Percentiles rank a stretch among this genome's conserved stretches.
Evolutionary conservation across 2,797 vertebrate genomes (phyloP).

Genomic region (Garrulus glandarius): DNA sequence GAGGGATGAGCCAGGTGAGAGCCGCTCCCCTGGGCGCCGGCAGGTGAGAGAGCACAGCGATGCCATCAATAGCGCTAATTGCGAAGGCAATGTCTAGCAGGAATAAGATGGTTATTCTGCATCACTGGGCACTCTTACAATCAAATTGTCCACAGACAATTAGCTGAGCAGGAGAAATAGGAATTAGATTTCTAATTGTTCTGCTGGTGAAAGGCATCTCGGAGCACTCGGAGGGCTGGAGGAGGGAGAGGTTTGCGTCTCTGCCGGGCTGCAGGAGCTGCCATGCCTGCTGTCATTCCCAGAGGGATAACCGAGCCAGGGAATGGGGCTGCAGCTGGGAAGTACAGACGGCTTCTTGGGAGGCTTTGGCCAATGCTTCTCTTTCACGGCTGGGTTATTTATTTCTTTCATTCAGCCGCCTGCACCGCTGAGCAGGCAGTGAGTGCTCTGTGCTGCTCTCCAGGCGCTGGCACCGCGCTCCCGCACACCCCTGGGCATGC

Average conservation of each 20-base stretch:
- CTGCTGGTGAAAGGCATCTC: constrained; percentile 53
- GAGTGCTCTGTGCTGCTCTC: not conserved
- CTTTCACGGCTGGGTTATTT: not conserved
- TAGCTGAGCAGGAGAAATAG: constrained; percentile 76
- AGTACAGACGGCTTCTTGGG: not conserved
- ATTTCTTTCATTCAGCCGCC: not conserved
- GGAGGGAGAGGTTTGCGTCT: not conserved
- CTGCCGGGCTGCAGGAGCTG: not conserved
- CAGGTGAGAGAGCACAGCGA: constrained; percentile 55
- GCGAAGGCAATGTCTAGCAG: constrained; percentile 73
- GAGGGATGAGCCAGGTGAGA: constrained; percentile 17
- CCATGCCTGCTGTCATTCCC: constrained; percentile 7
- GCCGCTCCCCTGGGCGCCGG: not conserved
- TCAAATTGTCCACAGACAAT: constrained; percentile 77
- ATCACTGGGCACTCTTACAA: constrained; percentile 72
- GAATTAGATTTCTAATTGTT: constrained; percentile 78
- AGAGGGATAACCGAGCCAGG: not conserved
- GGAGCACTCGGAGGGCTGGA: not conserved
- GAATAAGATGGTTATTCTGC: constrained; percentile 79
- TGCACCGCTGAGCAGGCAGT: not conserved
- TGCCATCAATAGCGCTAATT: constrained; percentile 65
- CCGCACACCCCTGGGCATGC: accelerated
- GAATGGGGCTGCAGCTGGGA: not conserved
- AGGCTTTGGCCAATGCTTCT: constrained; percentile 13
- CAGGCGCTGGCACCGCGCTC: not conserved